Evolutionary conservation across 2,888 invertebrate genomes (phyloP).

Genomic region (Scaptomyza flava): DNA sequence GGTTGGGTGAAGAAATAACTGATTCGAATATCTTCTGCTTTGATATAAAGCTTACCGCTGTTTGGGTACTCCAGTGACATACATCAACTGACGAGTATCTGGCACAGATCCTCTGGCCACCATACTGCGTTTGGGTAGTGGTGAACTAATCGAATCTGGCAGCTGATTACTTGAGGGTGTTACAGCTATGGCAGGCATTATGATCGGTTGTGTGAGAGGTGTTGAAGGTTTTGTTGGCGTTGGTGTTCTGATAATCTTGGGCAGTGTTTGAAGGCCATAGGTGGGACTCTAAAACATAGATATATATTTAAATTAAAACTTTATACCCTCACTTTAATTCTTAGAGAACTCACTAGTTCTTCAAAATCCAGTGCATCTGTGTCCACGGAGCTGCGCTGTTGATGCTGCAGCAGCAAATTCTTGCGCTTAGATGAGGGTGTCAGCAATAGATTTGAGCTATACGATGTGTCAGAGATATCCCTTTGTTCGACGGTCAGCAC

Average conservation of each 20-base stretch:
- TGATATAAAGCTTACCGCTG: conserved; percentile 58
- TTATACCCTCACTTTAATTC: neutral
- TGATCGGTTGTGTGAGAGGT: conserved; percentile 50
- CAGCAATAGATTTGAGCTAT: conserved; percentile 86
- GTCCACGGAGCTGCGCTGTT: conserved; percentile 93
- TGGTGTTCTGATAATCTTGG: conserved; percentile 71
- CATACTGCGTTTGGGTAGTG: conserved; percentile 60
- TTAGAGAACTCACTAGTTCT: conserved; percentile 84
- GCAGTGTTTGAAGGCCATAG: conserved; percentile 72
- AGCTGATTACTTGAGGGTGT: conserved; percentile 84
- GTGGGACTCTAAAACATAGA: conserved; percentile 73
- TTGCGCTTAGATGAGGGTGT: conserved; percentile 92
- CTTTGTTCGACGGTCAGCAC: conserved; percentile 89
- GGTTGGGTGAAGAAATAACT: too few relatives aligned
- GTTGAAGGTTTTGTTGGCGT: conserved; percentile 58
- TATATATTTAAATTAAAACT: neutral
- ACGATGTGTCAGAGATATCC: conserved; percentile 83
- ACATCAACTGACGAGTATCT: conserved; percentile 67
- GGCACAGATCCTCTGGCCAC: conserved; percentile 56
- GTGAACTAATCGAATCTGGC: conserved; percentile 46
- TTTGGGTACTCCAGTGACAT: conserved; percentile 53
- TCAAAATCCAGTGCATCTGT: conserved; percentile 92
- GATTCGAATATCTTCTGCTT: neutral
- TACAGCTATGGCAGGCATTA: conserved; percentile 86
- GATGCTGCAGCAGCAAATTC: conserved; percentile 92